A percentile compares a stretch with the other conserved stretches of the same genome.
Evolutionary conservation across 2,888 invertebrate genomes (phyloP).

Genomic region (Luperina testacea): DNA sequence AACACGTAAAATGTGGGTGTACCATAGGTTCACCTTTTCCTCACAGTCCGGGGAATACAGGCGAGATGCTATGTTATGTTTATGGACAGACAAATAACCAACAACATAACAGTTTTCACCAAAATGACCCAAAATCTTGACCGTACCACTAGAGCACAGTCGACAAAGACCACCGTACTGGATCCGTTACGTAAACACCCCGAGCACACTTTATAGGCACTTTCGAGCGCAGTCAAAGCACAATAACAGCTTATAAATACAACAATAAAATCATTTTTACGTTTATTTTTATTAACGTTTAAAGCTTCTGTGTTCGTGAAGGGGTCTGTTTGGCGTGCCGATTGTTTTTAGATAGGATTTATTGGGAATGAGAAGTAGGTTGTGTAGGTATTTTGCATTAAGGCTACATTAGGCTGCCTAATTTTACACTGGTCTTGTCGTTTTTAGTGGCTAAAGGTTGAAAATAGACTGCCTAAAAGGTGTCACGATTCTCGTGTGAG

Average conservation of each 20-base stretch:
- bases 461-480: not conserved
- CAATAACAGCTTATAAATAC: conserved; percentile 66
- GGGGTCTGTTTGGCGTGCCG: conserved; percentile 26
- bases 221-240: conserved; percentile 53
- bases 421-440: too few species aligned
- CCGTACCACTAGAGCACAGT: conserved; percentile 15
- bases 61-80: not conserved
- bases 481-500: not conserved
- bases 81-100: not conserved
- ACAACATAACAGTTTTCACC: conserved; percentile 14
- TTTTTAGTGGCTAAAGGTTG: not conserved
- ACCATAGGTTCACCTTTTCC: not conserved
- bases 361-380: conserved; percentile 3
- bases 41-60: not conserved
- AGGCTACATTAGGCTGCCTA: too few species aligned
- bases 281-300: conserved; percentile 63
- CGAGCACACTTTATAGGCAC: conserved; percentile 57
- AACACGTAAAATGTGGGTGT: not conserved
- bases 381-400: not conserved
- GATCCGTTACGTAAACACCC: conserved; percentile 58
- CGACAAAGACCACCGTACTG: conserved; percentile 30
- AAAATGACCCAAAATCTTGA: conserved; percentile 23
- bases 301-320: conserved; percentile 61
- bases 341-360: conserved; percentile 57
- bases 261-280: conserved; percentile 62